phyloP scores from a whole-genome alignment of 2,113 vertebrate genomes.

The Hydrochoerus hydrochaeris region DNA sequence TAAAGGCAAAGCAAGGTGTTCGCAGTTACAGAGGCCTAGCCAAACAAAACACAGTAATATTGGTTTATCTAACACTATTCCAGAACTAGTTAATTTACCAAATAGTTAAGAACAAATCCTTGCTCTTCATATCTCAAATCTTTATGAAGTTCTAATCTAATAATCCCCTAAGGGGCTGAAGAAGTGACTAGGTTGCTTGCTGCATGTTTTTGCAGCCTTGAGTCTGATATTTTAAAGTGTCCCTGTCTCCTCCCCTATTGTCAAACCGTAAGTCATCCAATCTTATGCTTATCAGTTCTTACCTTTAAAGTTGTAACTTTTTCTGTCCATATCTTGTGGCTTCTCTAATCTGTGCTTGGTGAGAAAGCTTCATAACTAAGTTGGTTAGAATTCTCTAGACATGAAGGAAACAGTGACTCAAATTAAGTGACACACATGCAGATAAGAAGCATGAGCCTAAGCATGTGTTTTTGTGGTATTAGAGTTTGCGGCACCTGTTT shows the following conservation, averaged over 20 bases:
- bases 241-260: not conserved
- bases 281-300: not conserved
- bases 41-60: not conserved
- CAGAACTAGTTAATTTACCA: slow-evolving; percentile 29
- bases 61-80: not conserved
- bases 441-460: not conserved
- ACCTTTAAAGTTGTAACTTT: not conserved
- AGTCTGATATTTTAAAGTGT: not conserved
- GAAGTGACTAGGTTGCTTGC: not conserved
- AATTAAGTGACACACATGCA: not conserved
- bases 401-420: not conserved
- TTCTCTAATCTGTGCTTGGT: not conserved
- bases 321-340: not conserved
- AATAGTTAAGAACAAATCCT: not conserved
- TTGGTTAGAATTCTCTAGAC: not conserved
- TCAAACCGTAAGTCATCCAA: not conserved
- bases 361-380: not conserved
- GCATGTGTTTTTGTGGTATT: not conserved
- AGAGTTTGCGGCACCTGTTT: not conserved
- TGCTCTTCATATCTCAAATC: not conserved
- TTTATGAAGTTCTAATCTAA: not conserved
- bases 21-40: not conserved
- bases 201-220: not conserved
- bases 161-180: not conserved
- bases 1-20: not conserved